Evolutionary conservation across 2,113 vertebrate genomes (phyloP).

Genomic region (Cyphomyrus discorhynchus): DNA sequence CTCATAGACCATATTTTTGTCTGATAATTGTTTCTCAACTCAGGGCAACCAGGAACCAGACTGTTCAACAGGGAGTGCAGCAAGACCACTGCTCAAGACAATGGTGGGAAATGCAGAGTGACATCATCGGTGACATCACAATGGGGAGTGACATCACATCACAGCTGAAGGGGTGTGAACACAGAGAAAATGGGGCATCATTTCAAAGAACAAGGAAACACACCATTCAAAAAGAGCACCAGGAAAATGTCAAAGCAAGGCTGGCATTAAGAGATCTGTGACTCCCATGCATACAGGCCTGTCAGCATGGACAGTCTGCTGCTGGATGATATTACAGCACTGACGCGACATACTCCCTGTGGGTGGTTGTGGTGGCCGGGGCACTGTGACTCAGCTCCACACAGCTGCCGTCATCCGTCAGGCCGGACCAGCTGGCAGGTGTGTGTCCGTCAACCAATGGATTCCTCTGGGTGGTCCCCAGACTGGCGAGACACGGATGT

Average conservation of each 20-base stretch:
- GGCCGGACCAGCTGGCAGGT: background rate
- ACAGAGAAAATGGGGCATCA: background rate
- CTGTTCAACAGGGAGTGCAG: background rate
- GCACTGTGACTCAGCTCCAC: background rate
- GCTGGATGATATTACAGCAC: background rate
- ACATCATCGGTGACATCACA: background rate
- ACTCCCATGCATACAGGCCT: background rate
- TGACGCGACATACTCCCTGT: background rate
- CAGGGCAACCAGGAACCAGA: background rate
- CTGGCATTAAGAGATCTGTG: background rate
- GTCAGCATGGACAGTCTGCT: background rate
- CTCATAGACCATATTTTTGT: background rate
- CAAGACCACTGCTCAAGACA: background rate
- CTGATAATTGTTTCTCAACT: background rate
- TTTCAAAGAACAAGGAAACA: background rate
- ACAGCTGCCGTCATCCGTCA: background rate
- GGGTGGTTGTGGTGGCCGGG: background rate
- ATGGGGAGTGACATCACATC: background rate
- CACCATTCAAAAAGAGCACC: background rate
- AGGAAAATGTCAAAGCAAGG: background rate
- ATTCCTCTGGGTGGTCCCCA: background rate
- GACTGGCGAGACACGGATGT: background rate
- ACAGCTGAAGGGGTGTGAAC: background rate
- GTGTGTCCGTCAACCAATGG: background rate
- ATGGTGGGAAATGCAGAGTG: background rate